A percentile compares a stretch with the other conserved stretches of the same genome.
Evolutionary conservation across 2,888 invertebrate genomes (phyloP).

Genomic region (Orthonychiurus folsomi): DNA sequence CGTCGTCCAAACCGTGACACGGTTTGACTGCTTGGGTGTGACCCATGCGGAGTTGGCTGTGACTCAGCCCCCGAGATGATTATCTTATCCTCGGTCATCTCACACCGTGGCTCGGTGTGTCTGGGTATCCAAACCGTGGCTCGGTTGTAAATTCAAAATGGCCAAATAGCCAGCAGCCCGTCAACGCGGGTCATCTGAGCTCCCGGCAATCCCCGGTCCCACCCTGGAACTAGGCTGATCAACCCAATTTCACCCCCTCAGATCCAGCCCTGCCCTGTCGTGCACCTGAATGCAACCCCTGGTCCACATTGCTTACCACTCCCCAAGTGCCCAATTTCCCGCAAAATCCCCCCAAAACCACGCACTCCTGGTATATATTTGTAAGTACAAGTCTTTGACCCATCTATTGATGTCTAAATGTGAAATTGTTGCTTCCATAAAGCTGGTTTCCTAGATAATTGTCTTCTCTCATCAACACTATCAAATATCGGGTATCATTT

Average conservation of each 20-base stretch:
- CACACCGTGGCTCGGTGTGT: background rate
- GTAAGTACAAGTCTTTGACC: too few species aligned
- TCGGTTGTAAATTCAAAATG: background rate
- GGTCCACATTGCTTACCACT: background rate
- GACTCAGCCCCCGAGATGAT: background rate
- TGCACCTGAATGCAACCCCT: background rate
- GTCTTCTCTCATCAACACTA: too few species aligned
- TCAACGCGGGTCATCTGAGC: background rate
- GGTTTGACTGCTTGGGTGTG: background rate
- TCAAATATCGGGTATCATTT: too few species aligned
- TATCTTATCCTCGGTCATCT: background rate
- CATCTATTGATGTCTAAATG: too few species aligned
- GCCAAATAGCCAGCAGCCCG: background rate
- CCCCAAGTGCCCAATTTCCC: too few species aligned
- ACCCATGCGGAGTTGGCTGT: constrained; percentile 1
- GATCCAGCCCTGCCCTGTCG: background rate
- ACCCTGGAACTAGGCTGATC: background rate
- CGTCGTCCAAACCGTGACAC: background rate
- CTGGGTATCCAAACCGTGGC: background rate
- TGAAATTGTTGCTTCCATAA: too few species aligned
- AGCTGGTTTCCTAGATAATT: too few species aligned
- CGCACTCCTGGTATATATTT: too few species aligned
- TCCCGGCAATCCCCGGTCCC: background rate
- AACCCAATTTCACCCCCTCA: background rate
- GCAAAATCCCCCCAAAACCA: too few species aligned